Base-by-base conservation (phyloP, 2,113 vertebrate genomes). In the Canis aureus region DNA sequence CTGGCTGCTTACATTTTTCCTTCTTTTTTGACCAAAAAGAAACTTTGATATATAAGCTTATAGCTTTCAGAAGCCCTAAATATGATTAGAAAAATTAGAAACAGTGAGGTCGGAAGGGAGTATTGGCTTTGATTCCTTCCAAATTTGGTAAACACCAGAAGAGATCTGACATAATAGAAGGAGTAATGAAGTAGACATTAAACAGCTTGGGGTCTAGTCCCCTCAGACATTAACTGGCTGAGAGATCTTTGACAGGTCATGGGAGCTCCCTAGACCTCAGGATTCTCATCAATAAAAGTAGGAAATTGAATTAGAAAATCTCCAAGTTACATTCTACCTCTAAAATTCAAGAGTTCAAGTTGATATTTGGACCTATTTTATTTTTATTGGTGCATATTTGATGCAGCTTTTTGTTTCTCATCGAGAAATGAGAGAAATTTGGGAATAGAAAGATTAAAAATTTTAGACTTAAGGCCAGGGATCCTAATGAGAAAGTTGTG, bases 11-110 rank as follows among this genome's bases (percentile, higher is more conserved):
- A 76, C 25, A 87, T 81, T 91, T 92, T 78, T 55, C 76, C 62
- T 93, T 90, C 13, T 49, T 81, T 89, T 97, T 43, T 55, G 32
- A n/a, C 87, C 2, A 91, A 94, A 51, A 71, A 73, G 38, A 92
- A 96, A 95, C 53, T 93, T 93, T 88, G 32, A 81, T 87, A 95
- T 92, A 96, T 27, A 94, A 95, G 69, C 71, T 92, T 66, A 96
- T 22, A 82, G 59, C 19, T 95, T 91, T 95, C 62, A 79, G 79
- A 95, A 95, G 20, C 17, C 4, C 32, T 5, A 59, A 83, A 82
- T 67, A 67, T n/a, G 95, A 55, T 84, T 95, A 80, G 53, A 89
- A 84, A 93, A 96, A 94, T 95, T 88, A 97, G 83, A 95, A 93
- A 76, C 13, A 88, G 12, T 88, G 59, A 95, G 23, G 23, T 95